Evolutionary conservation across 2,888 invertebrate species (phyloP), one percentile per base, ranked within the genome.

Genomic region (Loripinus fragilis): DNA sequence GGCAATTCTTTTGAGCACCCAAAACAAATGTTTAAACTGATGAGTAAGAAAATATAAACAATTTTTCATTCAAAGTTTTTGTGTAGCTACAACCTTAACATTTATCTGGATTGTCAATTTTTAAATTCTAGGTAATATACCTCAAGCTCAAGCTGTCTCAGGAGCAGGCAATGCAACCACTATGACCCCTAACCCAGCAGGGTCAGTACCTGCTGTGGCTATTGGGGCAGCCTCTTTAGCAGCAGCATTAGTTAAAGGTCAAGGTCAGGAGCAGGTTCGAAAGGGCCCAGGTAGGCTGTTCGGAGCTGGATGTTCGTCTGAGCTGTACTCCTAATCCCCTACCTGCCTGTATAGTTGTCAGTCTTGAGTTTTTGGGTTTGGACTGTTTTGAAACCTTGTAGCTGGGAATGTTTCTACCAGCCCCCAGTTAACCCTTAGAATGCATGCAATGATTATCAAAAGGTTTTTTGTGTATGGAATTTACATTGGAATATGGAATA

Each of bases 151-250:
- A 30, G 80, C 83, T 60, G 71, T 64, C 30, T 78, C 76, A 71
- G 83, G 81, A 76, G 80, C 83, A 74, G 78, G 76, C 72, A 78
- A 79, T 35, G 76, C 83, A 25, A 81, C 80, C 25, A 70, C 74
- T 23, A 74, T 77, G 75, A 71, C 71, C 76, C 74, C 80, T 48
- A 81, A 78, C 45, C 76, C 80, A 50, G 73, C 71, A 17, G 80
- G 78, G 23, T 77, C 80, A 52, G 74, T 81, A n/a, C 83, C 80
- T 20, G 67, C 80, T 28, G 65, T 74, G 71, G 76, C 83, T 35
- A 55, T 74, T 25, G 83, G 83, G 71, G 83, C 83, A 45, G 78
- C 83, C 30, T 80, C 83, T 30, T 48, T 81, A 42, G 78, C 74
- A 25, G 83, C 78, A 42, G 76, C 83, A 50, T 73, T 83, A 69